Evolutionary conservation across 2,888 invertebrate species (phyloP).

Genomic region (Melinopterus prodromus): DNA sequence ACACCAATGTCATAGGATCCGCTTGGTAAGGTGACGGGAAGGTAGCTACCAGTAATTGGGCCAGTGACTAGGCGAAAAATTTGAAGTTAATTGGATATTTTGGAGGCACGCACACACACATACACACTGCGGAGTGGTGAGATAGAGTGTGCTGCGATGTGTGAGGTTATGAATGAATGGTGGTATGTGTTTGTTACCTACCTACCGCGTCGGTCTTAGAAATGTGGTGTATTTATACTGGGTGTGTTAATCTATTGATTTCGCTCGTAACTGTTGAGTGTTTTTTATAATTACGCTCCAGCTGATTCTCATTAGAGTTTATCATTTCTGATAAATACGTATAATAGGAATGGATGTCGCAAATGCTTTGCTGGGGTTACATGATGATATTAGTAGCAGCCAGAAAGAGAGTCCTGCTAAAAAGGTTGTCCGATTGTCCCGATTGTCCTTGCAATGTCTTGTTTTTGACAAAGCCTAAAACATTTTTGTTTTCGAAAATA

Average conservation of each 20-base stretch:
- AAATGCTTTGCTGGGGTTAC: no score
- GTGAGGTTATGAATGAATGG: neutral
- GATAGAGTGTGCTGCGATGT: neutral
- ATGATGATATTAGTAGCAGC: no score
- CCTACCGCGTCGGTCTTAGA: neutral
- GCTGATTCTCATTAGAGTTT: no score
- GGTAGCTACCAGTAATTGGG: neutral
- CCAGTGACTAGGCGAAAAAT: neutral
- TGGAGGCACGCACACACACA: neutral
- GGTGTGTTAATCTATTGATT: conserved; percentile 4
- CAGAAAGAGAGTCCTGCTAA: no score
- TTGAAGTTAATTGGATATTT: neutral
- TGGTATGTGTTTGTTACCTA: neutral
- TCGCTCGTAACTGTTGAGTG: neutral
- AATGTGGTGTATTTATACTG: neutral
- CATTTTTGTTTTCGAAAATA: no score
- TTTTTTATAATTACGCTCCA: no score
- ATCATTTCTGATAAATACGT: no score
- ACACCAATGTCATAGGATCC: conserved; percentile 4
- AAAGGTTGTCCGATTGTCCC: no score
- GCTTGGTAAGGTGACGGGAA: neutral
- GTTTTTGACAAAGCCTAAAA: no score
- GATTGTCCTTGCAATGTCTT: no score
- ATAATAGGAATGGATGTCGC: no score
- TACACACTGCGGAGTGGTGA: neutral